A percentile compares a stretch with the other conserved stretches of the same genome.
Conservation (phyloP, 64 coral and sea anemone species). For the Montipora efflorescens region DNA sequence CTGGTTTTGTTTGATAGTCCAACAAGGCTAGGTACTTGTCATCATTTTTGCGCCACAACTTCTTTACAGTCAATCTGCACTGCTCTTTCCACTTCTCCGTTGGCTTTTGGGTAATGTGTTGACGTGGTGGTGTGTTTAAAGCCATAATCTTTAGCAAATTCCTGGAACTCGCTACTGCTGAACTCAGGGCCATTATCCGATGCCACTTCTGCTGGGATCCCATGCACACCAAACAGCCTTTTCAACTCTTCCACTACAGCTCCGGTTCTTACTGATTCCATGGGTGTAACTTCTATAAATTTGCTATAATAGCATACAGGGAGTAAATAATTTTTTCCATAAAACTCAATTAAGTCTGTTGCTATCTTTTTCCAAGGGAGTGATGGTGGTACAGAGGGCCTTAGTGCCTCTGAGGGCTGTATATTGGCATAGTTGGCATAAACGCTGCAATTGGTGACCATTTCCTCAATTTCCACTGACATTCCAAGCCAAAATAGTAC, state of each 20-base stretch:
- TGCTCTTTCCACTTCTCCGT: neutral
- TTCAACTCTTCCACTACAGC: conserved; percentile 34
- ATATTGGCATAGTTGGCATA: neutral
- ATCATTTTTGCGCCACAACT: too few species aligned
- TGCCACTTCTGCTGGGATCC: conserved; percentile 36
- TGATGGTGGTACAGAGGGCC: neutral
- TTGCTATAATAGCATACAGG: conserved; percentile 26
- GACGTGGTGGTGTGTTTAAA: conserved; percentile 48
- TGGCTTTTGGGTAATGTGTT: conserved; percentile 21
- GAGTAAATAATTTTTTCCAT: neutral
- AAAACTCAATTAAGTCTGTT: neutral
- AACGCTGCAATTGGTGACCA: conserved; percentile 28
- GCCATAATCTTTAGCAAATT: conserved; percentile 30
- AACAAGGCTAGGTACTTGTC: conserved; percentile 1
- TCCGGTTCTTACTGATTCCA: neutral
- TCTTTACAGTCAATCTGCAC: neutral
- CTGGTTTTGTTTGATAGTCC: conserved; percentile 33
- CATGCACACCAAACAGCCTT: conserved; percentile 4
- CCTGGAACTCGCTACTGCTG: neutral
- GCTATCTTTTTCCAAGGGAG: conserved; percentile 28
- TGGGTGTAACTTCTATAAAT: conserved; percentile 19
- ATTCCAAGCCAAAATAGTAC: conserved; percentile 50
- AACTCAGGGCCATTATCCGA: conserved; percentile 50
- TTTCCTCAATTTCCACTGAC: conserved; percentile 10
- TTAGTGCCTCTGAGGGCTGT: conserved; percentile 12